Conservation (phyloP, 2,888 invertebrate genomes). For the Marronus borbonicus region DNA sequence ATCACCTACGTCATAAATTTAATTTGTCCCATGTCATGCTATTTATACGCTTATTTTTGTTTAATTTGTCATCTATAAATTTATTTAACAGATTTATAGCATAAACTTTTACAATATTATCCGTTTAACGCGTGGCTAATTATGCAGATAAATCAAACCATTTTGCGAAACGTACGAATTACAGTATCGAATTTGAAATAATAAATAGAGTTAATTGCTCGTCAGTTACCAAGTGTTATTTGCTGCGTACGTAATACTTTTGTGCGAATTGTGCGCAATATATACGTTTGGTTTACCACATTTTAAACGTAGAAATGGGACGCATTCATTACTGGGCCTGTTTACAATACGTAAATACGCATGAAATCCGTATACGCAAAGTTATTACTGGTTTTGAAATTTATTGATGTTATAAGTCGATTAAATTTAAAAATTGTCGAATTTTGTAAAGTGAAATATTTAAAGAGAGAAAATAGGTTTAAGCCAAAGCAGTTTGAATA, state of each 20-base stretch:
- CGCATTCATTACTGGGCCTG: background rate
- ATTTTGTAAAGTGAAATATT: too few relatives aligned
- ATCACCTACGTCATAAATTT: constrained; percentile 20
- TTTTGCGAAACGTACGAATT: constrained; percentile 5
- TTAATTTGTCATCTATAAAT: constrained; percentile 37
- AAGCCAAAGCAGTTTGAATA: too few relatives aligned
- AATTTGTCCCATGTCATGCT: constrained; percentile 5
- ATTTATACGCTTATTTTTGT: constrained; percentile 21
- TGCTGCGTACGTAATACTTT: background rate
- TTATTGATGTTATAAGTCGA: too few relatives aligned
- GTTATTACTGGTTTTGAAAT: too few relatives aligned
- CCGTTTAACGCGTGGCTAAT: constrained; percentile 13
- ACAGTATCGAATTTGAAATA: constrained; percentile 1
- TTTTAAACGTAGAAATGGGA: background rate
- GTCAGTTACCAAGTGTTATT: background rate
- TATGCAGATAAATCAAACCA: constrained; percentile 35
- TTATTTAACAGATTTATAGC: constrained; percentile 14
- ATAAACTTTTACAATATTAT: constrained; percentile 39
- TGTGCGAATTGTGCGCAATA: background rate
- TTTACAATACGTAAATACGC: too few relatives aligned
- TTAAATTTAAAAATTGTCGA: too few relatives aligned
- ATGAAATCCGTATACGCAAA: too few relatives aligned
- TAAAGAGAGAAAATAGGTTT: too few relatives aligned
- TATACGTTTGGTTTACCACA: constrained; percentile 10
- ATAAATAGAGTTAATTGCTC: constrained; percentile 24